A percentile compares a stretch with the other conserved stretches of the same genome.
phyloP scores from a whole-genome alignment of 2,797 vertebrate genomes.

The Cercopithecus petaurista region DNA sequence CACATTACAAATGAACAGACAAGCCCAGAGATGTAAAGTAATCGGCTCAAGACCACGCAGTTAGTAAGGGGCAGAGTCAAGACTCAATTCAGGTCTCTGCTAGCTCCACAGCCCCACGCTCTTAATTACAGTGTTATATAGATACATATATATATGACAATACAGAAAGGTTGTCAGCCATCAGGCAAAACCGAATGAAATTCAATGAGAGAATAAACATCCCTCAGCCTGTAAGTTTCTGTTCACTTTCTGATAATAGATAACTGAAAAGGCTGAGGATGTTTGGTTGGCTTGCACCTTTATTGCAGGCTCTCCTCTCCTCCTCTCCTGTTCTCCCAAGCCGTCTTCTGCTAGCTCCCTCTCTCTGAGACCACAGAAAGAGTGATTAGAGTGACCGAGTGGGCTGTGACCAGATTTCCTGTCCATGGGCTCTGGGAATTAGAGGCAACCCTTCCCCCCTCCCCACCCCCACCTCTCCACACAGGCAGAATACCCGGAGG shows the following conservation, averaged over 20 bases:
- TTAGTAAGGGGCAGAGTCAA: background rate
- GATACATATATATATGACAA: background rate
- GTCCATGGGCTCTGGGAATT: constrained; percentile 29
- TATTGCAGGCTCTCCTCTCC: background rate
- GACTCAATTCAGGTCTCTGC: background rate
- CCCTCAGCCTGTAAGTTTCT: background rate
- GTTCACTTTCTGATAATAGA: background rate
- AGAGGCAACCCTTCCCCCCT: background rate
- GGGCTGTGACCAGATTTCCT: constrained; percentile 5
- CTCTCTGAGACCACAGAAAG: background rate
- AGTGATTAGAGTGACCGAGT: background rate
- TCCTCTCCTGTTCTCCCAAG: background rate
- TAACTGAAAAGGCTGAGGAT: background rate
- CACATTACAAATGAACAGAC: constrained; percentile 3
- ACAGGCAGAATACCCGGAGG: background rate
- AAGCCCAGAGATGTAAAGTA: background rate
- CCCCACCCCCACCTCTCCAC: background rate
- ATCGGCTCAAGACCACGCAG: background rate
- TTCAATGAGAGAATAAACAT: background rate
- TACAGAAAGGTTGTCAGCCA: background rate
- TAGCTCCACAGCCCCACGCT: background rate
- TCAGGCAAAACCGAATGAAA: background rate
- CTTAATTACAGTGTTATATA: background rate
- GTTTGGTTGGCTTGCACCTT: background rate
- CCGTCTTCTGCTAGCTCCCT: background rate